Evolutionary conservation across 2,113 vertebrate genomes (phyloP).

Genomic region (Microcebus ravelobensis): DNA sequence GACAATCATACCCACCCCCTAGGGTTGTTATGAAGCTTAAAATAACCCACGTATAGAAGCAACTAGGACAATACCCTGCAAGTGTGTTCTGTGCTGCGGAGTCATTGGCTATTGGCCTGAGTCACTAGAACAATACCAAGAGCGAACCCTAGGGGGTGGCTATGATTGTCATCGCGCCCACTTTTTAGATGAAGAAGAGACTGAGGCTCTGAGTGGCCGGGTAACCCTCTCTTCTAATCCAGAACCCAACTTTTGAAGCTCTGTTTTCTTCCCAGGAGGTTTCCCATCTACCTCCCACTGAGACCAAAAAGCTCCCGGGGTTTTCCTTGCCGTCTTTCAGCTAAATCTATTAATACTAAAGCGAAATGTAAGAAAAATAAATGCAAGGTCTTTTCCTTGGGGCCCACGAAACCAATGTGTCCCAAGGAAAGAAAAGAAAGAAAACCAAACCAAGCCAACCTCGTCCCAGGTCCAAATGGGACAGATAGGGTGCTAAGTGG

Average conservation of each 20-base stretch:
- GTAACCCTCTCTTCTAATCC: neutral
- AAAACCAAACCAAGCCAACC: neutral
- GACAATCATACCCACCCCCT: accelerated
- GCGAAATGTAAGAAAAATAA: too few species aligned
- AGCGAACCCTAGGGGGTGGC: too few species aligned
- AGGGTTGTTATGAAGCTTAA: neutral
- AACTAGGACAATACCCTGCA: accelerated
- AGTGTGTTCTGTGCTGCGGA: accelerated
- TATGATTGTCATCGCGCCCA: too few species aligned
- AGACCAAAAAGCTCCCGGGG: neutral
- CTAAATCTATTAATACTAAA: neutral
- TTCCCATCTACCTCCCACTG: neutral
- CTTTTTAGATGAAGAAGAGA: too few species aligned
- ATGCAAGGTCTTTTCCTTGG: neutral
- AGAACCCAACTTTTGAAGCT: neutral
- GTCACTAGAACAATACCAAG: too few species aligned
- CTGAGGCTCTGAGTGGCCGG: too few species aligned
- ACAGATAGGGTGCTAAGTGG: accelerated
- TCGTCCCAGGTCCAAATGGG: neutral
- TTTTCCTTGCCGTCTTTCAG: neutral
- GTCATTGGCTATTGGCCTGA: accelerated
- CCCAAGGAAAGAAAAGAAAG: neutral
- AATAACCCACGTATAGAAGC: accelerated
- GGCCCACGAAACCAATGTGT: neutral
- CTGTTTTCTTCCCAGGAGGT: neutral